Evolutionary conservation across 1,140 invertebrate genomes (phyloP).

Genomic region (Eriosoma lanigerum): DNA sequence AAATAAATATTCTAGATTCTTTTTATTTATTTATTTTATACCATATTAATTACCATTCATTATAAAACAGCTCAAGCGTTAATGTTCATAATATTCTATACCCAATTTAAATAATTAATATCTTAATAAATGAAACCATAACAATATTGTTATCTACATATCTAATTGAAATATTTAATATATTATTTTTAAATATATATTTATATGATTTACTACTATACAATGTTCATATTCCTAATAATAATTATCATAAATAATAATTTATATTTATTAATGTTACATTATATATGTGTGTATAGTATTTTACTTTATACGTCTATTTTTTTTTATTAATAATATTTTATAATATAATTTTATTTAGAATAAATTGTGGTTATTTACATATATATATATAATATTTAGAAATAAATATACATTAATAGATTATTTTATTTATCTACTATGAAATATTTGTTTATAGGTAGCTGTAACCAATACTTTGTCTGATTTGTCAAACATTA

Average conservation of each 20-base stretch:
- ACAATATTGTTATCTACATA: background rate
- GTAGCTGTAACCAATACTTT: background rate
- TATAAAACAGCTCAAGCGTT: background rate
- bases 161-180: no score
- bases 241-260: background rate
- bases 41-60: background rate
- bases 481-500: slow-evolving; percentile 19
- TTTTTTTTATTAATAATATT: no score
- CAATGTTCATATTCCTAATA: slow-evolving; percentile 5
- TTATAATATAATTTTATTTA: no score
- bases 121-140: slow-evolving; percentile 13
- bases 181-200: background rate
- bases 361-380: no score
- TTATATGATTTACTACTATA: background rate
- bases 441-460: slow-evolving; percentile 29
- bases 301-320: no score
- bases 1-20: no score
- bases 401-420: no score
- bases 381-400: no score
- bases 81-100: background rate
- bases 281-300: no score
- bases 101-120: background rate
- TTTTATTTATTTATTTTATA: background rate
- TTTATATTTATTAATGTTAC: background rate
- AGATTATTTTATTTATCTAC: no score